Conservation (phyloP, 1,140 invertebrate genomes). For the Hyposmocoma kahamanoa region DNA sequence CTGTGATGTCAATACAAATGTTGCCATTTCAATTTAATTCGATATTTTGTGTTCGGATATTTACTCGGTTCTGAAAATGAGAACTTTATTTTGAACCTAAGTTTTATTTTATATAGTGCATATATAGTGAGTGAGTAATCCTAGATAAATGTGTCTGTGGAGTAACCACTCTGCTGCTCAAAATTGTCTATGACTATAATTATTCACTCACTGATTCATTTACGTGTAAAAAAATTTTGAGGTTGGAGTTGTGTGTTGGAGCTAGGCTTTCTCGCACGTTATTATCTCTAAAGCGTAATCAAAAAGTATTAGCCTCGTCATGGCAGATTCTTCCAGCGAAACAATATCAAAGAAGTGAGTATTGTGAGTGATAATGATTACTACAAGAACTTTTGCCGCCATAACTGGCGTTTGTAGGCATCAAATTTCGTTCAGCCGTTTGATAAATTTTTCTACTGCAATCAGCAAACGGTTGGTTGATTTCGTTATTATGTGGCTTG, state of each 20-base stretch:
- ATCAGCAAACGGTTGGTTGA: constrained; percentile 55
- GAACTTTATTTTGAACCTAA: too few species aligned
- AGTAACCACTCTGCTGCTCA: too few species aligned
- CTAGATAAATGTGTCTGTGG: too few species aligned
- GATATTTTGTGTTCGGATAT: too few species aligned
- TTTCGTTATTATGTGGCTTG: constrained; percentile 13
- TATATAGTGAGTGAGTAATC: too few species aligned
- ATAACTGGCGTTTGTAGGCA: constrained; percentile 29
- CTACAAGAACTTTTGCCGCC: constrained; percentile 23
- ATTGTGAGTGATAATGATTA: constrained; percentile 45
- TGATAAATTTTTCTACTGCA: constrained; percentile 36
- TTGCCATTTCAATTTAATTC: not conserved
- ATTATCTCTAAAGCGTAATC: not conserved
- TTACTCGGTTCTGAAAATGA: too few species aligned
- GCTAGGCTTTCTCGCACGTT: not conserved
- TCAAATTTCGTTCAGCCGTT: constrained; percentile 29
- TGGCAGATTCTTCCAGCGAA: constrained; percentile 76
- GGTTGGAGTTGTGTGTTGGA: not conserved
- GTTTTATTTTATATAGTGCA: too few species aligned
- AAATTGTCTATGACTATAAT: not conserved
- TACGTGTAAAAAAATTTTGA: not conserved
- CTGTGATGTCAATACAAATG: constrained; percentile 58
- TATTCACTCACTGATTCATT: not conserved
- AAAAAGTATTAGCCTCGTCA: constrained; percentile 21
- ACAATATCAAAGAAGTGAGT: constrained; percentile 84